Evolutionary conservation across 1,140 invertebrate species (phyloP).

Genomic region (Achroia grisella): DNA sequence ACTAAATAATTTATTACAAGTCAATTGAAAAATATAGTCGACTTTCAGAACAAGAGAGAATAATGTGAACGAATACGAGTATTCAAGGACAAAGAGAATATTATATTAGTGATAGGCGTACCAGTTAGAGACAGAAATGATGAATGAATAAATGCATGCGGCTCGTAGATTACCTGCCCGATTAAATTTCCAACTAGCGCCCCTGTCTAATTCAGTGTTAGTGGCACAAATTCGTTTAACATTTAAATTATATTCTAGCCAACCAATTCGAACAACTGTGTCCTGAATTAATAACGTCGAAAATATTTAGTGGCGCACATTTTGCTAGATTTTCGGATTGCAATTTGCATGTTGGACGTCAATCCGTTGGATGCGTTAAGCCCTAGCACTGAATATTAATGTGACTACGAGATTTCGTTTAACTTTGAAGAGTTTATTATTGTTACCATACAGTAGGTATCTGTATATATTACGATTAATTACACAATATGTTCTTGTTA

Average conservation of each 20-base stretch:
- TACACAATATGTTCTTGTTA: no score
- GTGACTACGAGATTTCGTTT: slow-evolving; percentile 64
- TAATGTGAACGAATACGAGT: no score
- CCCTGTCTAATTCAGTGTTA: slow-evolving; percentile 53
- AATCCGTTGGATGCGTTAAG: slow-evolving; percentile 60
- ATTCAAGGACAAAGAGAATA: no score
- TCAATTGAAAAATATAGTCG: no score
- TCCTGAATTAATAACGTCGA: slow-evolving; percentile 62
- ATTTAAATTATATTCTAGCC: slow-evolving; percentile 67
- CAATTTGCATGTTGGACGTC: slow-evolving; percentile 72
- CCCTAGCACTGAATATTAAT: slow-evolving; percentile 71
- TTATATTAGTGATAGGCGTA: no score
- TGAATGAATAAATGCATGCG: slow-evolving; percentile 18
- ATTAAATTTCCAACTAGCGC: slow-evolving; percentile 44
- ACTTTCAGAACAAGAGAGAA: no score
- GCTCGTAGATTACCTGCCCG: slow-evolving; percentile 38
- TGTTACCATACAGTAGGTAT: no score
- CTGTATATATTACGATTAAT: no score
- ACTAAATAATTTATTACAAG: no score
- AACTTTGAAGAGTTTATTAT: slow-evolving; percentile 38
- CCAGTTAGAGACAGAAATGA: slow-evolving; percentile 2
- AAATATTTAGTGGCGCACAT: slow-evolving; percentile 65
- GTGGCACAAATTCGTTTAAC: slow-evolving; percentile 63
- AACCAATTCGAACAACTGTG: slow-evolving; percentile 60
- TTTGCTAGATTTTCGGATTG: slow-evolving; percentile 68